These are phyloP conservation scores for Hipparchia semele DNA, from an alignment of 2,888 invertebrate genomes.

Conservation along the genomic window DNA sequence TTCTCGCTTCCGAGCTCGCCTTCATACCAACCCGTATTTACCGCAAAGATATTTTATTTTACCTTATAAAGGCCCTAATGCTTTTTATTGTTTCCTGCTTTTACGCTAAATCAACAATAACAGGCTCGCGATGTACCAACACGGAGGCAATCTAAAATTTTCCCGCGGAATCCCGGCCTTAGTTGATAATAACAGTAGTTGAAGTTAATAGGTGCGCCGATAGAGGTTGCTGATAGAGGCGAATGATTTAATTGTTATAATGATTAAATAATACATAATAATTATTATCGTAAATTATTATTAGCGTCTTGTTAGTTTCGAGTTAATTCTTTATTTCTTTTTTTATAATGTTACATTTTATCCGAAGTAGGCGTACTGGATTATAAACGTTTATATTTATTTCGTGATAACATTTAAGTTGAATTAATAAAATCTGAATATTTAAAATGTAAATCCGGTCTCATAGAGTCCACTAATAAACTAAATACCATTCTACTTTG, in stretches of 20 bases:
- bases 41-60: conserved; percentile 33
- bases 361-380: too few relatives aligned
- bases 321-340: conserved; percentile 12
- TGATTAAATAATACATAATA: too few relatives aligned
- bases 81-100: conserved; percentile 37
- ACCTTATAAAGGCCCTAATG: conserved; percentile 26
- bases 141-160: conserved; percentile 50
- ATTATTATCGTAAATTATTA: conserved; percentile 54
- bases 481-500: too few relatives aligned
- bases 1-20: not conserved
- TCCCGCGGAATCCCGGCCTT: conserved; percentile 50
- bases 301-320: conserved; percentile 45
- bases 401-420: too few relatives aligned
- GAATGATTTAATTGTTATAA: conserved; percentile 59
- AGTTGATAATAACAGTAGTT: conserved; percentile 58
- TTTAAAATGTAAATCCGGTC: too few relatives aligned
- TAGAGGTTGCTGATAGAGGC: conserved; percentile 51
- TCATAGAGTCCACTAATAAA: too few relatives aligned
- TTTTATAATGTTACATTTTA: too few relatives aligned
- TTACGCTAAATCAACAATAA: conserved; percentile 38
- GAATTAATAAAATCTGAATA: too few relatives aligned
- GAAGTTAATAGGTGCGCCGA: conserved; percentile 51
- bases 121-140: conserved; percentile 43
- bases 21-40: conserved; percentile 33
- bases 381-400: too few relatives aligned